A percentile compares a stretch with the other conserved stretches of the same genome.
Evolutionary conservation across 2,797 vertebrate genomes (phyloP).

Genomic region (Esox masquinongy): DNA sequence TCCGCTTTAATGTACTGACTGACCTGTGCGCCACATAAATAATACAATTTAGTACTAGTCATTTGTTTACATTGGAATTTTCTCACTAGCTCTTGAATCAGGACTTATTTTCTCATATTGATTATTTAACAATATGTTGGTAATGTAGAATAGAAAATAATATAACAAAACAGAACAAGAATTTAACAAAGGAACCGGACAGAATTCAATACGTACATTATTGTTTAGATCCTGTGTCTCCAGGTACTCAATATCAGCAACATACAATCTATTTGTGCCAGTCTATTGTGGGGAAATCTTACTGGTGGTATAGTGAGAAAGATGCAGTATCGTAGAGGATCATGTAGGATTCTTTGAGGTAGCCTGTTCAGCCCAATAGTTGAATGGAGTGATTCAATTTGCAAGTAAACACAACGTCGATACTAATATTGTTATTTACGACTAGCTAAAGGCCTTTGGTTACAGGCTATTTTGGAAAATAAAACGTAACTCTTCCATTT

Average conservation of each 20-base stretch:
- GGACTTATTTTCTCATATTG: neutral
- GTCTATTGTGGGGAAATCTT: neutral
- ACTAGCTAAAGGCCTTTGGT: slow-evolving; percentile 35
- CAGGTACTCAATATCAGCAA: neutral
- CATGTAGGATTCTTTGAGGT: slow-evolving; percentile 22
- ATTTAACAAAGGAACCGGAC: too few species aligned
- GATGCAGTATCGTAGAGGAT: slow-evolving; percentile 29
- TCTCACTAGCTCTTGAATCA: neutral
- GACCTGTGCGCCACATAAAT: slow-evolving; percentile 8
- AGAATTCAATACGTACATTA: neutral
- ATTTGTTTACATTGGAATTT: neutral
- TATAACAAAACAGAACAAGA: neutral
- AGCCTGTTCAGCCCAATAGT: slow-evolving; percentile 18
- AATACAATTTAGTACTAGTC: neutral
- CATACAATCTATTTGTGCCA: neutral
- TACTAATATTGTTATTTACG: slow-evolving; percentile 52
- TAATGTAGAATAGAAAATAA: neutral
- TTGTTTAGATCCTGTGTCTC: neutral
- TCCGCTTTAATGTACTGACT: slow-evolving; percentile 45
- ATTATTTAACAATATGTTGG: neutral
- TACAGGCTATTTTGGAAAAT: slow-evolving; percentile 24
- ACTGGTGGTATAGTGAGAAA: slow-evolving; percentile 1
- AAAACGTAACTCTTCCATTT: neutral
- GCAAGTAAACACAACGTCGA: slow-evolving; percentile 55
- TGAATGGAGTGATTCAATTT: slow-evolving; percentile 42